A percentile compares a stretch with the other conserved stretches of the same genome.
Evolutionary conservation across 1,140 invertebrate species (phyloP).

Genomic region (Neelides sp.): DNA sequence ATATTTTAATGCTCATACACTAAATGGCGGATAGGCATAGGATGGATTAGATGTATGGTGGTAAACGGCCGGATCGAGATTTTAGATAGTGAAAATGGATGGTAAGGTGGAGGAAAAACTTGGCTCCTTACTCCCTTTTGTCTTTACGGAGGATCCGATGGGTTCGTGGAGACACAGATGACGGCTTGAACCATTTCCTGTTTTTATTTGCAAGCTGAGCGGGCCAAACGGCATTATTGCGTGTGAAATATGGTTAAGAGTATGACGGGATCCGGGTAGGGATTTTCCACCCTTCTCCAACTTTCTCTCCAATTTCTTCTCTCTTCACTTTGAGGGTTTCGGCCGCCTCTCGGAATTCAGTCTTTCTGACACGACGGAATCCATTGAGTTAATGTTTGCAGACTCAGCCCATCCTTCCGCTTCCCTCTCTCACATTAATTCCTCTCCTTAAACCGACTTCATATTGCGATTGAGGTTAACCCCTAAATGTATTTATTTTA

Average conservation of each 20-base stretch:
- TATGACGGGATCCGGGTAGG: constrained; percentile 11
- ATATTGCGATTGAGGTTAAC: no score
- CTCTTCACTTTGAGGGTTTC: neutral
- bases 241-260: constrained; percentile 23
- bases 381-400: constrained; percentile 19
- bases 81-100: no score
- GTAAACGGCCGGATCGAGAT: no score
- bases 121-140: no score
- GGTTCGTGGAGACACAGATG: constrained; percentile 15
- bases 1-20: no score
- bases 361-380: constrained; percentile 21
- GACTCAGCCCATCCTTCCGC: constrained; percentile 20
- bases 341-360: neutral
- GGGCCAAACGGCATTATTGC: constrained; percentile 23
- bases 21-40: no score
- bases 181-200: constrained; percentile 22
- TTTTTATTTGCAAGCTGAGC: constrained; percentile 25
- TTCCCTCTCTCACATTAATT: constrained; percentile 10
- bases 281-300: no score
- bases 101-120: no score
- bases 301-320: neutral
- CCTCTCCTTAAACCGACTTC: no score
- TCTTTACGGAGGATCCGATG: constrained; percentile 20
- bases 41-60: no score
- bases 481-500: no score